phyloP scores from a whole-genome alignment of 2,888 invertebrate species.

The Ophion obscuratus region DNA sequence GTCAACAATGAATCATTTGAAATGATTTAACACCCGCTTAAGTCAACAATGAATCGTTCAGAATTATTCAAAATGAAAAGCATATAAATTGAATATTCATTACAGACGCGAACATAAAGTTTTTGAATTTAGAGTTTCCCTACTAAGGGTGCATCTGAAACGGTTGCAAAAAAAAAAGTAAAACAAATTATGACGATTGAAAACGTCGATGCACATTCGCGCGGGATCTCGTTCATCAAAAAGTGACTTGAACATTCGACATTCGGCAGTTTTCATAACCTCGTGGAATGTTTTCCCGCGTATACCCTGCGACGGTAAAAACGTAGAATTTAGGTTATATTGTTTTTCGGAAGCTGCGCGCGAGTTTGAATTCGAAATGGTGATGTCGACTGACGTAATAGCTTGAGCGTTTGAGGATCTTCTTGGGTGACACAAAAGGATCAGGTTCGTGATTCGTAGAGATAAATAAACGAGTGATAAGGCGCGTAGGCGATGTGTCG shows the following conservation, averaged over 20 bases:
- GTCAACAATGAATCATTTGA: background rate
- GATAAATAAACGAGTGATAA: background rate
- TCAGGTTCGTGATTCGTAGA: background rate
- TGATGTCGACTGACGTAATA: conserved; percentile 65
- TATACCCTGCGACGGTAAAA: conserved; percentile 6
- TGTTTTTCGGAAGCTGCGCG: conserved; percentile 74
- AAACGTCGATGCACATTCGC: background rate
- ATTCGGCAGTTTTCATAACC: conserved; percentile 20
- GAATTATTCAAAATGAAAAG: background rate
- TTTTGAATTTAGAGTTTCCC: background rate
- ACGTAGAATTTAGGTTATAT: conserved; percentile 79
- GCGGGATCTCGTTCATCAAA: background rate
- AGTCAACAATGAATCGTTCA: background rate
- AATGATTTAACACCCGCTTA: background rate
- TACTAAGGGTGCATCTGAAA: background rate
- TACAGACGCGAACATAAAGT: background rate
- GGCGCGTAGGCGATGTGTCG: conserved; percentile 4
- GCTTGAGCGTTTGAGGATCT: background rate
- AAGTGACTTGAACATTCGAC: background rate
- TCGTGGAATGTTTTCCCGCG: conserved; percentile 53
- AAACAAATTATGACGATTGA: background rate
- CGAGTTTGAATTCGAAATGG: conserved; percentile 81
- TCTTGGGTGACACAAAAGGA: background rate
- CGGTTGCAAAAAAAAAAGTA: background rate
- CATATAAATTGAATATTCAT: background rate